Conservation (phyloP, 1,140 invertebrate genomes). For the Battus philenor region DNA sequence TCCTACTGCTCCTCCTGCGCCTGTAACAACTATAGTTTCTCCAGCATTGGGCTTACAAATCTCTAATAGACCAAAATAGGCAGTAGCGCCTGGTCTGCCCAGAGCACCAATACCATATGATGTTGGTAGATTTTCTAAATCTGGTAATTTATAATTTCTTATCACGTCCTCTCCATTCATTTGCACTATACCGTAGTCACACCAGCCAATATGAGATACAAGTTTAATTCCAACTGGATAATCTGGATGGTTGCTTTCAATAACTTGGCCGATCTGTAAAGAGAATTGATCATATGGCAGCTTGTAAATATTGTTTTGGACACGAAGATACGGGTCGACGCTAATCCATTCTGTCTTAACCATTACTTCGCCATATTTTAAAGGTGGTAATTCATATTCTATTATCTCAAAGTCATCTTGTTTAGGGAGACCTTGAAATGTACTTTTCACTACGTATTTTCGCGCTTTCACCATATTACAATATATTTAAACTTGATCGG, state of each 20-base stretch:
- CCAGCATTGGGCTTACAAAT: conserved; percentile 82
- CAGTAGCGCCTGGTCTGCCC: conserved; percentile 76
- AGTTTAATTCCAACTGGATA: conserved; percentile 77
- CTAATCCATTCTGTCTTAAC: conserved; percentile 69
- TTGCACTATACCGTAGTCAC: conserved; percentile 60
- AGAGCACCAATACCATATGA: conserved; percentile 45
- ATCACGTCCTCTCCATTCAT: conserved; percentile 57
- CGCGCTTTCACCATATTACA: conserved; percentile 38
- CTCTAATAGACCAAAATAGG: conserved; percentile 84
- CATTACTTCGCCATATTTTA: conserved; percentile 53
- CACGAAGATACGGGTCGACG: conserved; percentile 74
- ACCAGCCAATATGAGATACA: conserved; percentile 78
- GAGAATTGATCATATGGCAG: conserved; percentile 51
- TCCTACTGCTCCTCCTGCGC: conserved; percentile 83
- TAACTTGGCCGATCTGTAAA: conserved; percentile 50
- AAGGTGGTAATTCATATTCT: conserved; percentile 44
- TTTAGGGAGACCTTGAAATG: conserved; percentile 59
- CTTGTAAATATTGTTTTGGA: conserved; percentile 19
- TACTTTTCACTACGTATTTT: conserved; percentile 51
- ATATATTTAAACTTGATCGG: too few species aligned
- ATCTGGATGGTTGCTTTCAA: conserved; percentile 37
- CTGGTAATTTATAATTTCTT: conserved; percentile 38
- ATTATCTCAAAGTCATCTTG: conserved; percentile 54
- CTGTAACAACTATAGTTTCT: conserved; percentile 82
- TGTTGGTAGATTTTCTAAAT: conserved; percentile 39